Conservation (phyloP, 2,888 invertebrate species). For the Ectobius pallidus region DNA sequence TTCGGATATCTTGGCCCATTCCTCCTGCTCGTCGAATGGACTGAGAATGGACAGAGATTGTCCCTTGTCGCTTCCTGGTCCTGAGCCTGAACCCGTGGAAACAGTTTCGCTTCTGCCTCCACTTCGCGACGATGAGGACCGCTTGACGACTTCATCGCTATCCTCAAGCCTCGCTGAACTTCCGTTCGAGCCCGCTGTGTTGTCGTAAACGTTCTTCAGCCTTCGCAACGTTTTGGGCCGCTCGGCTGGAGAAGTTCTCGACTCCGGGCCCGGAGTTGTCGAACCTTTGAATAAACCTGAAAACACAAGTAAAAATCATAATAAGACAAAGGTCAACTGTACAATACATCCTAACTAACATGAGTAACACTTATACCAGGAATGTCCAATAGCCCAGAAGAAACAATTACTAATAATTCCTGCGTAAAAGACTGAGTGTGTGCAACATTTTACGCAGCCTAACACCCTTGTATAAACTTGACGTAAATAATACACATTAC, state of each 20-base stretch:
- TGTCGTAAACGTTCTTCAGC: constrained; percentile 74
- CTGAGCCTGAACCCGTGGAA: constrained; percentile 49
- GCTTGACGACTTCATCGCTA: constrained; percentile 43
- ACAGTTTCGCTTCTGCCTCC: constrained; percentile 50
- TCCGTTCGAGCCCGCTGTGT: constrained; percentile 50
- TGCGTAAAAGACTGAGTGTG: too few species aligned
- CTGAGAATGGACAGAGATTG: constrained; percentile 70
- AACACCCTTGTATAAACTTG: too few species aligned
- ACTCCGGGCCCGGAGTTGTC: constrained; percentile 57
- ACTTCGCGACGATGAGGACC: constrained; percentile 53
- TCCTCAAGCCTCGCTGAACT: constrained; percentile 44
- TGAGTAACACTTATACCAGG: too few species aligned
- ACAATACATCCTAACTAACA: too few species aligned
- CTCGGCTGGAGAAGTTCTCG: constrained; percentile 67
- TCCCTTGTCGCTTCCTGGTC: constrained; percentile 54
- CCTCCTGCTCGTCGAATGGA: constrained; percentile 92
- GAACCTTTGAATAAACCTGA: constrained; percentile 84
- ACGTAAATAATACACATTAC: too few species aligned
- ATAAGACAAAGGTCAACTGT: too few species aligned
- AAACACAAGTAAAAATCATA: constrained; percentile 52
- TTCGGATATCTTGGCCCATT: constrained; percentile 95
- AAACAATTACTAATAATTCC: too few species aligned
- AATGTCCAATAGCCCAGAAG: too few species aligned
- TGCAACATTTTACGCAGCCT: too few species aligned
- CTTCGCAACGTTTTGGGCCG: constrained; percentile 77